Conservation (phyloP, 2,888 invertebrate species). For the Cepaea hortensis region DNA sequence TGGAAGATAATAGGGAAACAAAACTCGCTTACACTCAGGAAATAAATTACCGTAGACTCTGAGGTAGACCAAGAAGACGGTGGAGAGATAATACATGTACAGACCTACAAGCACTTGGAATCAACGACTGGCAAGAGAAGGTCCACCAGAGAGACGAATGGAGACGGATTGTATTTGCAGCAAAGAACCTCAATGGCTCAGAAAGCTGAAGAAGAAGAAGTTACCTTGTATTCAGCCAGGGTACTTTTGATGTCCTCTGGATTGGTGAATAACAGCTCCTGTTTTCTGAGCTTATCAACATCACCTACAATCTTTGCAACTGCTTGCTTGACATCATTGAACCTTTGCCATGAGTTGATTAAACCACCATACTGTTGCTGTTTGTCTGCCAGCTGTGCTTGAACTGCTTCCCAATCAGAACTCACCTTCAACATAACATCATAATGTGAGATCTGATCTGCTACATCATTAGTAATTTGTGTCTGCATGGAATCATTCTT, state of each 20-base stretch:
- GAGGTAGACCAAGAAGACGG: too few relatives aligned
- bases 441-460: background rate
- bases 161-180: too few relatives aligned
- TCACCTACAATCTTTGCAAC: conserved; percentile 63
- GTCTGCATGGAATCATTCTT: background rate
- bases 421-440: background rate
- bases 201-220: too few relatives aligned
- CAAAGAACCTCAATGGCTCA: too few relatives aligned
- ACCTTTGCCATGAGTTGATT: conserved; percentile 70
- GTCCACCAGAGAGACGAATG: too few relatives aligned
- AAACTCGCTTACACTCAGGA: too few relatives aligned
- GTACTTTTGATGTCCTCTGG: conserved; percentile 67
- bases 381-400: conserved; percentile 63
- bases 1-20: too few relatives aligned
- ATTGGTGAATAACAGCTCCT: conserved; percentile 62
- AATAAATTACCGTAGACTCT: too few relatives aligned
- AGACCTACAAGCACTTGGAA: too few relatives aligned
- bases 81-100: too few relatives aligned
- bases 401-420: conserved; percentile 66
- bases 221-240: conserved; percentile 72
- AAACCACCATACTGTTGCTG: conserved; percentile 63
- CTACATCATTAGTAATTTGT: background rate
- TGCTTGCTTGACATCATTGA: conserved; percentile 67
- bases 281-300: conserved; percentile 62
- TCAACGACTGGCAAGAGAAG: too few relatives aligned